phyloP scores from a whole-genome alignment of 2,797 vertebrate species.

The Clamator glandarius region DNA sequence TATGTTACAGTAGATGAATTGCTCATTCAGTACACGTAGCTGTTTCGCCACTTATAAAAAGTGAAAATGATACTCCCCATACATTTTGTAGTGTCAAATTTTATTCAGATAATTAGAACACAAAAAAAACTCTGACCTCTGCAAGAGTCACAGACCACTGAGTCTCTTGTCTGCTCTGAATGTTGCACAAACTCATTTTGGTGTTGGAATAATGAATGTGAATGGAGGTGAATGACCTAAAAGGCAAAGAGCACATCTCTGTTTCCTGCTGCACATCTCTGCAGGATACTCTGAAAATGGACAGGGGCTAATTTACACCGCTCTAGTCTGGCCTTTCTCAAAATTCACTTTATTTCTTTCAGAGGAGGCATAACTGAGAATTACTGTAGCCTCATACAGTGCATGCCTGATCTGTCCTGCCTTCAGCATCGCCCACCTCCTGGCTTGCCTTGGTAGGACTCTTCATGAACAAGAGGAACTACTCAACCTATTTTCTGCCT shows the following conservation, averaged over 20 bases:
- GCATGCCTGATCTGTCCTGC: neutral
- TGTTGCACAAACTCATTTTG: neutral
- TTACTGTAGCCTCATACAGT: neutral
- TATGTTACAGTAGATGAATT: neutral
- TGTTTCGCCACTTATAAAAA: neutral
- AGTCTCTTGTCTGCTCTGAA: neutral
- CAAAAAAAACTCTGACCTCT: neutral
- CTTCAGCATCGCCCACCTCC: neutral
- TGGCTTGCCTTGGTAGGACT: neutral
- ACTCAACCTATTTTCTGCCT: neutral
- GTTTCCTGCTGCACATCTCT: neutral
- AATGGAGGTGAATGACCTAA: neutral
- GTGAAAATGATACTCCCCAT: neutral
- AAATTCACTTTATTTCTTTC: neutral
- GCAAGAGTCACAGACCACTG: neutral
- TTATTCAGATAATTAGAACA: neutral
- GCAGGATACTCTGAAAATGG: neutral
- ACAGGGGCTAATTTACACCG: neutral
- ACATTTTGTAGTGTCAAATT: neutral
- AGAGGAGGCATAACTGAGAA: neutral
- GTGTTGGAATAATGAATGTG: neutral
- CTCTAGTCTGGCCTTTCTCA: neutral
- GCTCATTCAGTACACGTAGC: fast-evolving
- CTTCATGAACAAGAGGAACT: neutral
- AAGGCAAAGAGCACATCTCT: neutral